phyloP scores from a whole-genome alignment of 2,113 vertebrate species.

The Uropsilus gracilis region DNA sequence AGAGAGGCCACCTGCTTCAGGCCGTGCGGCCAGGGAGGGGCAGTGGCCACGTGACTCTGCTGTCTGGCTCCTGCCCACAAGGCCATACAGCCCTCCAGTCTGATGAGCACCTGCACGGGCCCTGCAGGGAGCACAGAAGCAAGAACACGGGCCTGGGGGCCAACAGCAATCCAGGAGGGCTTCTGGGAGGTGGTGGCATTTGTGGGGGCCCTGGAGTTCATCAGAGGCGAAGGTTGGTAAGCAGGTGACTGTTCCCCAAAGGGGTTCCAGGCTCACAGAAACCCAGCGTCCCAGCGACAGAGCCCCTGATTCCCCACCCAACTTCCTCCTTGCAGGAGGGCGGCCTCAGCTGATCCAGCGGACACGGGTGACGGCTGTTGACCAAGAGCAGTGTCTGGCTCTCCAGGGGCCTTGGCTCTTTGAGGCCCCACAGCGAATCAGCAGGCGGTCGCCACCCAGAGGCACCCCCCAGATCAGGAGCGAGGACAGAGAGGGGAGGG shows the following conservation, averaged over 20 bases:
- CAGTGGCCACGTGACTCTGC: neutral
- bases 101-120: neutral
- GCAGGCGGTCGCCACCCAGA: accelerated
- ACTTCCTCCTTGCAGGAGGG: neutral
- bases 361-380: neutral
- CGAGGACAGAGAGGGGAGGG: neutral
- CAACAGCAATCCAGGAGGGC: neutral
- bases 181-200: neutral
- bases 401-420: neutral
- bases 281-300: neutral
- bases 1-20: neutral
- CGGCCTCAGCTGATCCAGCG: neutral
- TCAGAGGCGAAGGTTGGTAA: neutral
- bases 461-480: neutral
- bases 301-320: neutral
- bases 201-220: neutral
- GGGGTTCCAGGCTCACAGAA: neutral
- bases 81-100: neutral
- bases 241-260: neutral
- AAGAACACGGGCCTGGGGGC: neutral
- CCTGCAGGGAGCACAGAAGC: neutral
- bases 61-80: neutral
- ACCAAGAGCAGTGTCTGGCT: too few species aligned
- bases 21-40: neutral
- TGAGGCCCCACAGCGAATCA: neutral